Base-by-base conservation (phyloP, 1,140 invertebrate genomes). In the Dendrolimus kikuchii region DNA sequence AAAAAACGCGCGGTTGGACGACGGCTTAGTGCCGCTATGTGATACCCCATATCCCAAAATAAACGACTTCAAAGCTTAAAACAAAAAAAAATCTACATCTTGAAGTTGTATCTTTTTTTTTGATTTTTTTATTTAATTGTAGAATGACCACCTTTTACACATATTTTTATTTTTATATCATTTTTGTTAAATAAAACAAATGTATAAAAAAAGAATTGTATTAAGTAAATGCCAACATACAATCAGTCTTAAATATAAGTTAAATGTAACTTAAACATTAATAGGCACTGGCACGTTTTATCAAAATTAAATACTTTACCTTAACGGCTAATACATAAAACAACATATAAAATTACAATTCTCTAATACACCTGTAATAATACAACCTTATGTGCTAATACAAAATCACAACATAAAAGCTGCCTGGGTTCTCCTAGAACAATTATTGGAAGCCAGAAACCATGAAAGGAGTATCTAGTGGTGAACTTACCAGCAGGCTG, bases 161-260 rank as follows among this genome's bases (percentile, higher is more conserved):
- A 41, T 5, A 53, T 53, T 38, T n/a, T 38, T 38, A 38, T 53
- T 43, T 43, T 43, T 9, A 5, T 9, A n/a, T n/a, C 42, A 43
- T 43, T 5, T 43, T 0, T 43, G 42, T 43, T 43, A 43, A 5
- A 43, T 43, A 51, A 43, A 10, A 39, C 6, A 45, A 8, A 40
- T 38, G 9, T 46, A 43, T 61, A 65, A 40, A 64, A 64, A 69
- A 66, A 45, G 51, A 64, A 66, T 60, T 69, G 65, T 80, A 82
- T 80, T 82, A 74, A 71, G 55, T 81, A 78, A 78, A 81, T 82
- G 81, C 76, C 60, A 81, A 82, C 74, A 76, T 73, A 53, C 66
- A 79, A 72, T 85, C 81, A 85, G 81, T 85, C 81, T 82, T 85
- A 85, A 73, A 70, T 74, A 74, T 81, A 81, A 64, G 64, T 68